Percentiles rank a stretch among this genome's conserved stretches.
phyloP scores from a whole-genome alignment of 2,113 vertebrate genomes.

The Calidris pugnax region DNA sequence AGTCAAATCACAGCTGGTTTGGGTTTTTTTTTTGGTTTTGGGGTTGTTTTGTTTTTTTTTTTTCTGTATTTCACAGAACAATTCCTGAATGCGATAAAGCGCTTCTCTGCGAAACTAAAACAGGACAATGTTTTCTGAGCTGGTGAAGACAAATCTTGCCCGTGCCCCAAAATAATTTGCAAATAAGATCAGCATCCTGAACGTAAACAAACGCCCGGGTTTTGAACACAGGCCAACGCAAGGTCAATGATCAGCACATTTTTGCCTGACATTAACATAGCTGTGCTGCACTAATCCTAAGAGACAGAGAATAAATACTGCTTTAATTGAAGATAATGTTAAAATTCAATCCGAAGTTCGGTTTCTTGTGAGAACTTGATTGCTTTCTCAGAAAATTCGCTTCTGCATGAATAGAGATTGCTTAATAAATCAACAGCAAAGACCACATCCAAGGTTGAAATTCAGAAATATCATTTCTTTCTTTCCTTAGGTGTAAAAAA shows the following conservation, averaged over 20 bases:
- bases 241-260: conserved; percentile 68
- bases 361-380: conserved; percentile 65
- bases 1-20: background rate
- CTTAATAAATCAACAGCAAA: conserved; percentile 14
- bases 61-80: background rate
- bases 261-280: conserved; percentile 55
- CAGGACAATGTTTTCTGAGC: background rate
- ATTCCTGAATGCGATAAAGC: background rate
- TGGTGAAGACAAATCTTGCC: conserved; percentile 16
- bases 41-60: background rate
- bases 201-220: conserved; percentile 46
- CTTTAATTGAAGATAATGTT: conserved; percentile 63
- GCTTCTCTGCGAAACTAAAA: background rate
- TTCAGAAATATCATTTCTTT: background rate
- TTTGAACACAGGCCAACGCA: conserved; percentile 44
- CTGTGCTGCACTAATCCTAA: conserved; percentile 48
- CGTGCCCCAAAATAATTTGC: conserved; percentile 47
- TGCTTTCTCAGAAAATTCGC: conserved; percentile 29
- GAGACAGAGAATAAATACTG: conserved; percentile 61
- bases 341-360: conserved; percentile 58
- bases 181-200: conserved; percentile 59
- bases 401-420: conserved; percentile 24
- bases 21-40: no score
- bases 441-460: background rate
- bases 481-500: background rate